Percentiles rank a stretch among this genome's conserved stretches.
These are phyloP conservation scores for Tyto alba DNA, from an alignment of 2,113 vertebrate genomes.

Conservation along the genomic window DNA sequence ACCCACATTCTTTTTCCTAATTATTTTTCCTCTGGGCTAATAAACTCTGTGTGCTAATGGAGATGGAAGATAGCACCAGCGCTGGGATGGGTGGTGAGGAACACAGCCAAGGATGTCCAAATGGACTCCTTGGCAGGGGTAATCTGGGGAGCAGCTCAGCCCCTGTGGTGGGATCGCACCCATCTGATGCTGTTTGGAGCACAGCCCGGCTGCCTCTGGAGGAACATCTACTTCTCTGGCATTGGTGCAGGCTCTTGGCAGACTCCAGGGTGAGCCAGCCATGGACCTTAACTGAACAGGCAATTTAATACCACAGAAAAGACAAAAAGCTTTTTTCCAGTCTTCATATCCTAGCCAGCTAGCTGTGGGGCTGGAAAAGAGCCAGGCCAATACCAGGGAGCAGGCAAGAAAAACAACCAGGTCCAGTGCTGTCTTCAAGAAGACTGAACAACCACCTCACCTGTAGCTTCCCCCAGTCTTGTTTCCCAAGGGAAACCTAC, in stretches of 20 bases:
- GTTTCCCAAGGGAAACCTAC: neutral
- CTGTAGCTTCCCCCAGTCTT: neutral
- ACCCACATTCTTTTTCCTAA: neutral
- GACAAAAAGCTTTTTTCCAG: neutral
- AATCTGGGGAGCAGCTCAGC: neutral
- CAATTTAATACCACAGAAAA: neutral
- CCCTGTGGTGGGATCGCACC: rapidly evolving
- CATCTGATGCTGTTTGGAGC: no score
- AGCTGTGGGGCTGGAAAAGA: neutral
- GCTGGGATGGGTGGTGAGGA: neutral
- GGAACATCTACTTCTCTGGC: neutral
- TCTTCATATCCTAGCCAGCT: neutral
- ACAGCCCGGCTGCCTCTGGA: neutral
- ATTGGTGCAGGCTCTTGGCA: neutral
- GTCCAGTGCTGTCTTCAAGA: neutral
- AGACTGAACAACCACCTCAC: neutral
- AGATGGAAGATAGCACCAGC: neutral
- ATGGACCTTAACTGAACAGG: neutral
- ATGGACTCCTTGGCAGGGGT: neutral
- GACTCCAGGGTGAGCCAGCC: neutral
- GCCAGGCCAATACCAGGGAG: neutral
- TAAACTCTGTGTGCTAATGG: neutral
- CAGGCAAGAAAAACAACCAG: neutral
- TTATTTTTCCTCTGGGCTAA: neutral
- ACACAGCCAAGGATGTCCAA: neutral